Conservation (phyloP, 1,140 invertebrate species). For the Zophobas atratus region DNA sequence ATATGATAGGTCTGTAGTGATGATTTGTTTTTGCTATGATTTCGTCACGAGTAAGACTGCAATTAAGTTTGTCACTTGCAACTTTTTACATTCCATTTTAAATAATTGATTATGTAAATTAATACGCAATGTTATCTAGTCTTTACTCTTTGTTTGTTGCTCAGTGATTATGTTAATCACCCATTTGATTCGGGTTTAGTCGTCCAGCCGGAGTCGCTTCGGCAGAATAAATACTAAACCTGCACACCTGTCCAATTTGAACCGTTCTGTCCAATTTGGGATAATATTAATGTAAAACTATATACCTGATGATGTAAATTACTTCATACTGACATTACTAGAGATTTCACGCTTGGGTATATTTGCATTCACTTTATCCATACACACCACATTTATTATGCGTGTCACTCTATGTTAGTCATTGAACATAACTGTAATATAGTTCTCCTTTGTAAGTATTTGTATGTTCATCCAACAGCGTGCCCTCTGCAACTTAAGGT, state of each 20-base stretch:
- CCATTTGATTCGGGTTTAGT: slow-evolving; percentile 59
- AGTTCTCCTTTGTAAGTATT: slow-evolving; percentile 36
- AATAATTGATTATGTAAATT: slow-evolving; percentile 52
- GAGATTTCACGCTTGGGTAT: slow-evolving; percentile 37
- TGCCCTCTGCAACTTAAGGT: slow-evolving; percentile 36
- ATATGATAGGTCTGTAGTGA: slow-evolving; percentile 57
- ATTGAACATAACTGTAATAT: slow-evolving; percentile 48
- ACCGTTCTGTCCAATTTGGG: slow-evolving; percentile 60
- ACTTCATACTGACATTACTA: slow-evolving; percentile 33
- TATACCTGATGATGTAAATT: slow-evolving; percentile 47
- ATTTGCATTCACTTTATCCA: slow-evolving; percentile 28
- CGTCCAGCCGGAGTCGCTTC: slow-evolving; percentile 55
- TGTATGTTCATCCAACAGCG: slow-evolving; percentile 37
- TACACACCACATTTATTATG: slow-evolving; percentile 28
- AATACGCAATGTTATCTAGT: slow-evolving; percentile 61
- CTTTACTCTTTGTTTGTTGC: slow-evolving; percentile 58
- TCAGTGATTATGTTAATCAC: slow-evolving; percentile 60
- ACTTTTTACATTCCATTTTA: slow-evolving; percentile 56
- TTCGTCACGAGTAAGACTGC: slow-evolving; percentile 45
- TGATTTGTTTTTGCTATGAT: slow-evolving; percentile 53
- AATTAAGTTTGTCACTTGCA: slow-evolving; percentile 46
- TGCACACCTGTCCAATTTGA: slow-evolving; percentile 62
- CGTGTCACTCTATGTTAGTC: slow-evolving; percentile 38
- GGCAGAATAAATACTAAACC: slow-evolving; percentile 62
- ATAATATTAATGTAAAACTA: slow-evolving; percentile 49